Conservation (phyloP, 2,888 invertebrate species). For the Ophion costatus region DNA sequence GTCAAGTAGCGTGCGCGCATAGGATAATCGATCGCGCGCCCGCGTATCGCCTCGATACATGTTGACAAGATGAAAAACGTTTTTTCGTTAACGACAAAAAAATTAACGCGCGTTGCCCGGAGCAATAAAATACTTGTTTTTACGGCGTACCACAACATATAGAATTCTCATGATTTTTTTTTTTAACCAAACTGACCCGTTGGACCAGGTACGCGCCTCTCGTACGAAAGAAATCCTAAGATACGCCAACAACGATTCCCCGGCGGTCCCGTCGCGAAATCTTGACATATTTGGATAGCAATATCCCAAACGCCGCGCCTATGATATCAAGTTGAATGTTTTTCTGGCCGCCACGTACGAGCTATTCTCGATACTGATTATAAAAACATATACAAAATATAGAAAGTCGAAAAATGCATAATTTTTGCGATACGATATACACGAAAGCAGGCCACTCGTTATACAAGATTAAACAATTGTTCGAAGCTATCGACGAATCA, state of each 20-base stretch:
- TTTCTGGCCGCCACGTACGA: slow-evolving; percentile 43
- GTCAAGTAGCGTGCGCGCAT: too few relatives aligned
- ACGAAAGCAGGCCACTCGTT: slow-evolving; percentile 36
- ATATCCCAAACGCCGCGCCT: slow-evolving; percentile 19
- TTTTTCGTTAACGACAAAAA: too few relatives aligned
- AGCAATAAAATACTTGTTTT: background rate
- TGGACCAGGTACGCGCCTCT: slow-evolving; percentile 21
- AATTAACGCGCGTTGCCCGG: too few relatives aligned
- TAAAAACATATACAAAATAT: slow-evolving; percentile 32
- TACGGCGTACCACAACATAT: background rate
- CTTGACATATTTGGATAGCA: slow-evolving; percentile 38
- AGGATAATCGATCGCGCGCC: too few relatives aligned
- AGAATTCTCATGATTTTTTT: too few relatives aligned
- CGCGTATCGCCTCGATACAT: too few relatives aligned
- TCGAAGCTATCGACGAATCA: slow-evolving; percentile 25
- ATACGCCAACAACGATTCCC: slow-evolving; percentile 43
- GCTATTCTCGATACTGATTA: slow-evolving; percentile 53
- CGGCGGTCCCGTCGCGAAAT: slow-evolving; percentile 35
- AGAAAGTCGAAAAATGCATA: slow-evolving; percentile 27
- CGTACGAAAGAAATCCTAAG: slow-evolving; percentile 53
- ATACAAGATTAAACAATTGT: slow-evolving; percentile 42
- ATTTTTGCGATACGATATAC: slow-evolving; percentile 63
- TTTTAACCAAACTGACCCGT: background rate
- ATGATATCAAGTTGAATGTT: slow-evolving; percentile 16
- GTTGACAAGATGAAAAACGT: too few relatives aligned